Evolutionary conservation across 2,113 vertebrate genomes (phyloP), one percentile per base, ranked within the genome.

Genomic region (Eretmochelys imbricata): DNA sequence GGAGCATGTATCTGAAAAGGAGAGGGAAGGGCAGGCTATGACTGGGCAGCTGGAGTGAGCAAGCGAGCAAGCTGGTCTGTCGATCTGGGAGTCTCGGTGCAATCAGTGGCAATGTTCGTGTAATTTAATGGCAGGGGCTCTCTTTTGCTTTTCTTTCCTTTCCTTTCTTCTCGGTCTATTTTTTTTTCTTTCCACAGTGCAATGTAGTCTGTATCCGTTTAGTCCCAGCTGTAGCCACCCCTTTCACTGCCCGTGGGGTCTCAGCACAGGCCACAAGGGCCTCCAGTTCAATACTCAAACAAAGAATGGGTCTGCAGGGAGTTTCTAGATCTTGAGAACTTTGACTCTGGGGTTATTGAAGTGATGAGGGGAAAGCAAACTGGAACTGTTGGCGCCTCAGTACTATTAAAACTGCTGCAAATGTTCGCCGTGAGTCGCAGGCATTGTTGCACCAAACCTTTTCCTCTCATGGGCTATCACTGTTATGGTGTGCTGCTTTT

Each of bases 11-110:
- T 88, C 89, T 88, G 81, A 94, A 79, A 89, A 65, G 59, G 53
- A 65, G 89, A 62, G 84, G 72, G 65, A 79, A 75, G 54, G 94
- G 13, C 9, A 0, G 65, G 87, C 90, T 92, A 89, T 92, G 95
- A 93, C 89, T 93, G 89, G 89, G 92, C 84, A 92, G 85, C 42
- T 53, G 88, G 91, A 96, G 90, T 92, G 92, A 97, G 87, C 87
- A 95, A 92, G 87, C 81, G 94, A 92, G 87, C 81, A 90, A 76
- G 94, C 80, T 91, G 75, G 65, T 94, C 83, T 95, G 81, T 92
- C 91, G 91, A 87, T 90, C 86, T 62, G 89, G 90, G 88, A 96
- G 92, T 90, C 91, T 96, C 91, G 91, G 88, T 89, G 81, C 93
- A 96, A 93, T 95, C 92, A 92, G 53, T 78, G 83, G 48, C 53